Evolutionary conservation across 2,797 vertebrate species (phyloP).

Genomic region (Momotus momota): DNA sequence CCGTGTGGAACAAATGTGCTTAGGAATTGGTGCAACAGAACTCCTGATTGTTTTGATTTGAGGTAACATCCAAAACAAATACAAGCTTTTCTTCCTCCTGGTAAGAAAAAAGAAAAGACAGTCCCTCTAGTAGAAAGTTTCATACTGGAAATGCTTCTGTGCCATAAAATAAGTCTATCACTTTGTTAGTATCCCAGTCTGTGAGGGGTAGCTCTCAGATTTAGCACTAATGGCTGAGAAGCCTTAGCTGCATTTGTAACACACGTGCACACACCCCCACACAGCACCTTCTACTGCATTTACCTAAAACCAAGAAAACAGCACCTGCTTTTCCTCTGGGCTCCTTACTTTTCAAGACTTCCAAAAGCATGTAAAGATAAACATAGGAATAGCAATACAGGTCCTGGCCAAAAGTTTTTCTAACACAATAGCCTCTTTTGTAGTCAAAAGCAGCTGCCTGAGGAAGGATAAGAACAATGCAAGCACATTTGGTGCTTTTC

Average conservation of each 20-base stretch:
- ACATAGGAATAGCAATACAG: neutral
- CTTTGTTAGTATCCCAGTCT: neutral
- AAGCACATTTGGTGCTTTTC: neutral
- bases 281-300: neutral
- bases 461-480: conserved; percentile 29
- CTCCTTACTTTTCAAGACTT: neutral
- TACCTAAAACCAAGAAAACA: neutral
- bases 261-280: too few species aligned
- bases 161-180: neutral
- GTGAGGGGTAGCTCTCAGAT: neutral
- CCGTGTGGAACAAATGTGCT: neutral
- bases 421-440: neutral
- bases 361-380: too few species aligned
- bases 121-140: neutral
- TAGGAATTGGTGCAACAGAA: neutral
- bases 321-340: neutral
- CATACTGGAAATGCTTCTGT: neutral
- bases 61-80: neutral
- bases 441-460: conserved; percentile 5
- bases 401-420: neutral
- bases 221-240: neutral
- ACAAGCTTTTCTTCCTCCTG: neutral
- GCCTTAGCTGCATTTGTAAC: neutral
- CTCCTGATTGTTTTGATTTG: neutral
- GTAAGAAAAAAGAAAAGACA: neutral